Base-by-base conservation (phyloP, 1,140 invertebrate genomes). In the Panagrolaimus sp. region DNA sequence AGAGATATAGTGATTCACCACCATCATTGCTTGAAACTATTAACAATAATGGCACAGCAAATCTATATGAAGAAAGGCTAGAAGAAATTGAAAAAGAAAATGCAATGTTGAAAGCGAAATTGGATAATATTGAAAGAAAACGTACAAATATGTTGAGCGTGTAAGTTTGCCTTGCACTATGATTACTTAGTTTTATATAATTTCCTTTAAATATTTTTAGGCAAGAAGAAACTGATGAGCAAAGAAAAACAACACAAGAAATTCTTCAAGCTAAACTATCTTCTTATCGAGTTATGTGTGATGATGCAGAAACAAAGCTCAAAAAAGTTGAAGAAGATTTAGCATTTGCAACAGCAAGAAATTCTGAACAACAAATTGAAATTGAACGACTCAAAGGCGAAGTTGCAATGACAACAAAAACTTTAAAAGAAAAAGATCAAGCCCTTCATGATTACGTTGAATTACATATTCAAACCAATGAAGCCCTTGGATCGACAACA, bases 1-100 rank as follows among this genome's bases (percentile, higher is more conserved):
- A 57, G n/a, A 14, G 20, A 27, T 11, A 20, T 57, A 11, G 13
- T 11, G 51, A 57, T 27, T 20, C 20, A 11, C 20, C 20, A 11
- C 20, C 51, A 11, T 20, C 20, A 20, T 20, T 57, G n/a, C 9
- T 27, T 13, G 27, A 13, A 8, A 25, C 13, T n/a, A 25, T 57
- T 57, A 38, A 38, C 31, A 38, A 38, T 38, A 38, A 38, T 38
- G 31, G 31, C 2, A 38, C n/a, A n/a, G n/a, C 31, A 4, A 38
- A 38, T 7, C 9, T 20, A 9, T 57, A 57, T 57, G 51, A 57
- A 25, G 27, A 57, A 25, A 5, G 51, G 5, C 13, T 57, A 16
- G 51, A 57, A 25, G 51, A 57, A 16, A 11, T 57, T 20, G 51
- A 57, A 25, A 57, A 57, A 27, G 51, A 57, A 57, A 57, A 57